Conservation (phyloP, 2,888 invertebrate genomes). For the Hypercompe scribonia region DNA sequence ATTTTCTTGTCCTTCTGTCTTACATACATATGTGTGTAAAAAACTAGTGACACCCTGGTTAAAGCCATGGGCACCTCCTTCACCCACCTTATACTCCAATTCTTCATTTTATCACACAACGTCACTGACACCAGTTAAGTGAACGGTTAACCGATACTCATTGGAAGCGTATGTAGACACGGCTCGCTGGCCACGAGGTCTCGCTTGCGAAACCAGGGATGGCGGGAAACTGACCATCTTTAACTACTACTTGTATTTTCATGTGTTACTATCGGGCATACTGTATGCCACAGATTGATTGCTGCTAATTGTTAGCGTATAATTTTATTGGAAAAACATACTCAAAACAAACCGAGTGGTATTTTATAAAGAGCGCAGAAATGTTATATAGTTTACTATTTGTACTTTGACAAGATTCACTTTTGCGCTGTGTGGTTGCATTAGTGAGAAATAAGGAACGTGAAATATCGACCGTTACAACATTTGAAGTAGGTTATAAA, state of each 20-base stretch:
- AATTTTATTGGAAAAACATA: not conserved
- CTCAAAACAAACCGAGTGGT: not conserved
- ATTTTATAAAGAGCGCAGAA: not conserved
- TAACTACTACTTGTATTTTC: slow-evolving; percentile 24
- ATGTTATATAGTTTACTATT: not conserved
- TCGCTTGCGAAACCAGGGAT: slow-evolving; percentile 33
- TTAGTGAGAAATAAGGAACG: too few species aligned
- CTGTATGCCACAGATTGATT: not conserved
- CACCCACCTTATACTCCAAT: slow-evolving; percentile 33
- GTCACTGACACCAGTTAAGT: slow-evolving; percentile 29
- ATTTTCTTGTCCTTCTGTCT: too few species aligned
- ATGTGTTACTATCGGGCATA: not conserved
- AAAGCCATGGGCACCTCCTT: not conserved
- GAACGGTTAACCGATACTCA: slow-evolving; percentile 24
- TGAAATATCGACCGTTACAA: too few species aligned
- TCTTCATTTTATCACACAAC: slow-evolving; percentile 31
- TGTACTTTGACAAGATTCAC: too few species aligned
- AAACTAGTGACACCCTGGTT: not conserved
- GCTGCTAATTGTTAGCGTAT: not conserved
- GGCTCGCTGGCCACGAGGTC: slow-evolving; percentile 26
- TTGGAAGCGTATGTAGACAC: slow-evolving; percentile 32
- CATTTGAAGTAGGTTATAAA: too few species aligned
- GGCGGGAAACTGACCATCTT: slow-evolving; percentile 45
- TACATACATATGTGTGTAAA: not conserved
- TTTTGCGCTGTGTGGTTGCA: too few species aligned